These are phyloP conservation scores for Lepidothrix coronata DNA, from an alignment of 2,113 vertebrate species.

Conservation along the genomic window DNA sequence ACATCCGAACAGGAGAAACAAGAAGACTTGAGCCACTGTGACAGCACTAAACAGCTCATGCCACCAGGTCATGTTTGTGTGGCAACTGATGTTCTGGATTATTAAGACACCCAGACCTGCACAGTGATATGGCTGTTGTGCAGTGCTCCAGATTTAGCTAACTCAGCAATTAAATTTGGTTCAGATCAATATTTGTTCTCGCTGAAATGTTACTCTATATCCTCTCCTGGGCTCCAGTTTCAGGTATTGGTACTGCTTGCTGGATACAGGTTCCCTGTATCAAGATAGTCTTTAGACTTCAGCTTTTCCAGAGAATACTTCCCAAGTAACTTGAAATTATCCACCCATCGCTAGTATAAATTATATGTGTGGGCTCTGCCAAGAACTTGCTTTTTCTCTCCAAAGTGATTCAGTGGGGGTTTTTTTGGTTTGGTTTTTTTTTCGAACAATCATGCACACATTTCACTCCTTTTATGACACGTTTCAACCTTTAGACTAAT, in stretches of 20 bases:
- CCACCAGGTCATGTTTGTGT: fast-evolving
- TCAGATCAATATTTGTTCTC: neutral
- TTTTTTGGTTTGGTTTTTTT: neutral
- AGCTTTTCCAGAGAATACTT: neutral
- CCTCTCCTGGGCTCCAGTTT: neutral
- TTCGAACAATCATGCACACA: fast-evolving
- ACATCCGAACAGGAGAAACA: neutral
- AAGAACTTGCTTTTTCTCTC: neutral
- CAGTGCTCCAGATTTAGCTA: neutral
- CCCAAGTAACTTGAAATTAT: neutral
- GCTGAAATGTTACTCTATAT: fast-evolving
- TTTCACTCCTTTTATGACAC: neutral
- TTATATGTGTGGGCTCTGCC: neutral
- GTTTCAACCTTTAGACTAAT: neutral
- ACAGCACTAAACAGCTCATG: neutral
- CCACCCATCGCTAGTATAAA: neutral
- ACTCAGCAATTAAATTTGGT: neutral
- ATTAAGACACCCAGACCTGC: too few relatives aligned
- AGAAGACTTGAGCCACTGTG: neutral
- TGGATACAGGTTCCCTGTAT: neutral
- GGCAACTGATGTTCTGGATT: neutral
- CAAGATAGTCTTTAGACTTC: fast-evolving
- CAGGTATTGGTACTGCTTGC: neutral
- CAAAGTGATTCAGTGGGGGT: neutral
- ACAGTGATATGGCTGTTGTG: neutral